Evolutionary conservation across 2,113 vertebrate species (phyloP).

Genomic region (Hepsetus odoe): DNA sequence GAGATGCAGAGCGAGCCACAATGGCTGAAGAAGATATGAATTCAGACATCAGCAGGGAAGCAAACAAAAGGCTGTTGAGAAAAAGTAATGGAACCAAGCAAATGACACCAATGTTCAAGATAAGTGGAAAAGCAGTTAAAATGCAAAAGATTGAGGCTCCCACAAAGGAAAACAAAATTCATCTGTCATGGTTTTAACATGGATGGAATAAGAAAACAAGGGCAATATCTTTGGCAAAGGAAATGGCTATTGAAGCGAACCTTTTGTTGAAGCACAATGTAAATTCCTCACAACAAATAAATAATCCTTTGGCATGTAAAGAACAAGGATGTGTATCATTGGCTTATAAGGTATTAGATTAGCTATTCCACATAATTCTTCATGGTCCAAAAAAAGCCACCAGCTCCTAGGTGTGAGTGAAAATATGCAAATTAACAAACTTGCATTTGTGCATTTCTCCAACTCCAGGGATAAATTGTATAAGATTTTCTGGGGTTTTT

Average conservation of each 20-base stretch:
- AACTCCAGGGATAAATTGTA: too few relatives aligned
- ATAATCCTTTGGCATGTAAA: constrained; percentile 12
- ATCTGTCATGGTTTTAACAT: constrained; percentile 47
- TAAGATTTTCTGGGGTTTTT: neutral
- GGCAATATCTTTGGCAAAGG: constrained; percentile 24
- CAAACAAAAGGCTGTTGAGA: constrained; percentile 46
- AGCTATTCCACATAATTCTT: constrained; percentile 12
- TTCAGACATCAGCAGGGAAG: constrained; percentile 50
- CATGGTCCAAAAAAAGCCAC: neutral
- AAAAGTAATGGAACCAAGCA: constrained; percentile 53
- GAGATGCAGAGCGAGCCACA: constrained; percentile 36
- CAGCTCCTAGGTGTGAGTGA: neutral
- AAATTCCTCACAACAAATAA: constrained; percentile 21
- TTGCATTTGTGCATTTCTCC: neutral
- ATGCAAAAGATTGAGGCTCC: constrained; percentile 40
- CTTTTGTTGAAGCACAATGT: constrained; percentile 5
- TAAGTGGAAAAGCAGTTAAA: constrained; percentile 51
- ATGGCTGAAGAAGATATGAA: constrained; percentile 47
- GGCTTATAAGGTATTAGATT: constrained; percentile 29
- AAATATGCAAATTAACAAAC: neutral
- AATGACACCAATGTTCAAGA: constrained; percentile 45
- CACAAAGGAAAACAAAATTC: constrained; percentile 42
- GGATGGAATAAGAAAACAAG: constrained; percentile 40
- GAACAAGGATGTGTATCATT: constrained; percentile 9
- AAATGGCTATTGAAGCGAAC: neutral